Percentiles rank a stretch among this genome's conserved stretches.
These are phyloP conservation scores for Porites lutea DNA, from an alignment of 64 coral and sea anemone genomes.

Conservation along the genomic window DNA sequence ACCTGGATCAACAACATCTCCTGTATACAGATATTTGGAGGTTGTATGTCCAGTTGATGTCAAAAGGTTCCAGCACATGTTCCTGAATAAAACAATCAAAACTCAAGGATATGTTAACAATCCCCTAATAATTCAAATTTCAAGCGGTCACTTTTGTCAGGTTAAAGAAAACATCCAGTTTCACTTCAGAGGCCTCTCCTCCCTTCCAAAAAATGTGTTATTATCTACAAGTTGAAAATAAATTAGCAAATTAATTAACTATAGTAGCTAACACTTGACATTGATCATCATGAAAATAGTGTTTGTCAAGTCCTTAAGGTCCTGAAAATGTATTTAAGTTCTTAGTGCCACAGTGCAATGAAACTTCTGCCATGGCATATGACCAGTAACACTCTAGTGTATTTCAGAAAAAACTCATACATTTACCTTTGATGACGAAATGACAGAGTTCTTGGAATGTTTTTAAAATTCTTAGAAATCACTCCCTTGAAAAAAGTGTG, in stretches of 20 bases:
- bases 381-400: neutral
- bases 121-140: neutral
- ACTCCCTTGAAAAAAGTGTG: conserved; percentile 47
- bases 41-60: conserved; percentile 12
- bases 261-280: neutral
- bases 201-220: neutral
- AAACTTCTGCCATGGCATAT: neutral
- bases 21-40: conserved; percentile 35
- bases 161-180: too few species aligned
- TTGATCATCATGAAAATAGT: neutral
- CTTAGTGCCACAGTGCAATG: neutral
- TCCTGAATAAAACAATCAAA: conserved; percentile 11
- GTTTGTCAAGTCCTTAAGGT: neutral
- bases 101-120: neutral
- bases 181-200: neutral
- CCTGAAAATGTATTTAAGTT: neutral
- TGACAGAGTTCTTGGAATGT: conserved; percentile 49
- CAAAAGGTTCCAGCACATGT: conserved; percentile 58
- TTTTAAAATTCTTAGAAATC: conserved; percentile 64
- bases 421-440: conserved; percentile 48
- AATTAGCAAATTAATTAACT: neutral
- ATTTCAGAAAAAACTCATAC: neutral
- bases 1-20: conserved; percentile 48
- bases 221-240: too few species aligned
- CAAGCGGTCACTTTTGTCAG: neutral